Evolutionary conservation across 2,797 vertebrate species (phyloP), one percentile per base, ranked within the genome.

Genomic region (Hypotaenidia philippensis): DNA sequence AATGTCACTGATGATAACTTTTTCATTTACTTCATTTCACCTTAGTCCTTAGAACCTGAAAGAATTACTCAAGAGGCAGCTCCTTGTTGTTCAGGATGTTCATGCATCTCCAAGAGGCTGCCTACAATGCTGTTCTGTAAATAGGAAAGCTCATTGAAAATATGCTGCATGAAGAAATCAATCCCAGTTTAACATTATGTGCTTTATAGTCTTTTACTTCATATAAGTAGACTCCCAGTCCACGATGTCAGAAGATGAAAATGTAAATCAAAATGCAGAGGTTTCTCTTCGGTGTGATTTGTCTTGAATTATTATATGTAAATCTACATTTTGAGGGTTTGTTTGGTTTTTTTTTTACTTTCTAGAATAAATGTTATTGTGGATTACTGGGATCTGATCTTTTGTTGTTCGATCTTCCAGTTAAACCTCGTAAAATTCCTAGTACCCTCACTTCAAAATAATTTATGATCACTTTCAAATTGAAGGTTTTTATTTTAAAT

Each of bases 1-100:
- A 93, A 72, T 93, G 82, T 85, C 88, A 83, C 47, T 94, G 89
- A 61, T 90, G 89, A 61, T 90, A 93, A 91, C 94, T 94, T 95
- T 57, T 94, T 89, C 63, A 92, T 94, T 97, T 89, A 47, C 36
- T 96, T 95, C 94, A 8, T 40, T 91, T 93, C 77, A 52, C 49
- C 47, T 94, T 20, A 72, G 50, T 52, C 40, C 32, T 83, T 60
- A 49, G 18, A 81, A 91, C 22, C 38, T 79, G 50, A 70, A 78
- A 36, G 2, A 95, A 89, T 91, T 90, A 57, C 53, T 56, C 27
- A 52, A 11, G 81, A 75, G 19, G 10, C 75, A 79, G 7, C 32
- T 93, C 29, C 27, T 72, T 68, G 32, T 17, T 47, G 65, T 71
- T 94, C 40, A 92, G 56, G 26, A 21, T 80, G 38, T 77, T 87